phyloP scores from a whole-genome alignment of 92 coral and sea anemone genomes.

The Epizoanthus illoricatus region DNA sequence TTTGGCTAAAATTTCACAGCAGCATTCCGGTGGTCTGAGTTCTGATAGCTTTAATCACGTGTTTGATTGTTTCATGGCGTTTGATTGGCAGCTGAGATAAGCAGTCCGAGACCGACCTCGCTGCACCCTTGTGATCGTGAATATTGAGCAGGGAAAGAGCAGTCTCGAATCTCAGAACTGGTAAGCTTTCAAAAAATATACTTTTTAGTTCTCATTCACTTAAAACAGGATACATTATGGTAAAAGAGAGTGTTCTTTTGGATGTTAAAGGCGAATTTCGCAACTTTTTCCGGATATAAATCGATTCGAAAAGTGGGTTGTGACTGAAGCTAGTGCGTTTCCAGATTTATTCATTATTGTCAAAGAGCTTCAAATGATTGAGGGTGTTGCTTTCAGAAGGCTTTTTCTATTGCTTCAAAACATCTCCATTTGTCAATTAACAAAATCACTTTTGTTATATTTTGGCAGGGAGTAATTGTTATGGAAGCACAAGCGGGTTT shows the following conservation, averaged over 20 bases:
- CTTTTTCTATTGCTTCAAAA: conserved; percentile 10
- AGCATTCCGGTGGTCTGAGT: conserved; percentile 66
- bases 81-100: conserved; percentile 82
- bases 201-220: conserved; percentile 18
- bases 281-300: conserved; percentile 24
- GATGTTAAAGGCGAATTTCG: conserved; percentile 1
- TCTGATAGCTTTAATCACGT: conserved; percentile 69
- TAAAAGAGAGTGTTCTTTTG: conserved; percentile 26
- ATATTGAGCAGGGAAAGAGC: conserved; percentile 29
- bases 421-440: neutral
- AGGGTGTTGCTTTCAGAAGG: conserved; percentile 30
- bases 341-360: conserved; percentile 23
- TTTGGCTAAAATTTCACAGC: too few species aligned
- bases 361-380: conserved; percentile 12
- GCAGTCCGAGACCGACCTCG: conserved; percentile 59
- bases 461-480: conserved; percentile 12
- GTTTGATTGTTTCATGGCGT: conserved; percentile 69
- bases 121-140: conserved; percentile 41
- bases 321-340: conserved; percentile 20
- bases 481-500: conserved; percentile 27
- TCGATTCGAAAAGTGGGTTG: conserved; percentile 31
- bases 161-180: conserved; percentile 36
- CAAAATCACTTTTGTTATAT: conserved; percentile 3
- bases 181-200: conserved; percentile 32
- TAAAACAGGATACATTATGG: neutral